Evolutionary conservation across 2,888 invertebrate genomes (phyloP).

Genomic region (Drosophila meridionalis): DNA sequence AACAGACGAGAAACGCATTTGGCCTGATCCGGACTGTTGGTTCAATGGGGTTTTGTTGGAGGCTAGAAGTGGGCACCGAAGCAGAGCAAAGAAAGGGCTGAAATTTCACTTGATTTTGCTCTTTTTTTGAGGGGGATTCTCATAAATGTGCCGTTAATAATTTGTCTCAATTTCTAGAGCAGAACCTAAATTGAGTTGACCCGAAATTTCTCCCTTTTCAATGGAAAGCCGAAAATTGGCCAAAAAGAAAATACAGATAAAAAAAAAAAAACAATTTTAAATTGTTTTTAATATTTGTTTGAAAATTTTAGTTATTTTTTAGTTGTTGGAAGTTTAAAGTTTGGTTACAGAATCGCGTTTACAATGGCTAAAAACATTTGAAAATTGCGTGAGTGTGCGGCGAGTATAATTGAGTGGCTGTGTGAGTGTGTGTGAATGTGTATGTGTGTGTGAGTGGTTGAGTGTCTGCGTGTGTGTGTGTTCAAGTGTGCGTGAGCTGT

Average conservation of each 20-base stretch:
- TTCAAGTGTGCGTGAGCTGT: constrained; percentile 15
- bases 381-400: constrained; percentile 15
- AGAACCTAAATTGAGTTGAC: constrained; percentile 49
- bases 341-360: constrained; percentile 38
- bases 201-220: constrained; percentile 12
- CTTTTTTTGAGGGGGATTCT: constrained; percentile 3
- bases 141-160: constrained; percentile 70
- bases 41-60: constrained; percentile 5
- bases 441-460: constrained; percentile 8
- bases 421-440: constrained; percentile 9
- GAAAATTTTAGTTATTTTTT: constrained; percentile 13
- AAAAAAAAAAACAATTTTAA: constrained; percentile 26
- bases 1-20: constrained; percentile 50
- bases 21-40: constrained; percentile 36
- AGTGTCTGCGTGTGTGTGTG: constrained; percentile 12
- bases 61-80: constrained; percentile 37
- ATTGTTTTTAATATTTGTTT: constrained; percentile 28
- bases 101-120: constrained; percentile 52
- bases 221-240: constrained; percentile 36
- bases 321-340: constrained; percentile 25
- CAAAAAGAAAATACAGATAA: constrained; percentile 1
- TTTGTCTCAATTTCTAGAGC: constrained; percentile 73
- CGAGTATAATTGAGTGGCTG: constrained; percentile 8
- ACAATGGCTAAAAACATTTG: constrained; percentile 21
- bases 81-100: constrained; percentile 59